Percentiles rank a stretch among this genome's conserved stretches.
phyloP scores from a whole-genome alignment of 2,797 vertebrate genomes.

The Sardinella longiceps region DNA sequence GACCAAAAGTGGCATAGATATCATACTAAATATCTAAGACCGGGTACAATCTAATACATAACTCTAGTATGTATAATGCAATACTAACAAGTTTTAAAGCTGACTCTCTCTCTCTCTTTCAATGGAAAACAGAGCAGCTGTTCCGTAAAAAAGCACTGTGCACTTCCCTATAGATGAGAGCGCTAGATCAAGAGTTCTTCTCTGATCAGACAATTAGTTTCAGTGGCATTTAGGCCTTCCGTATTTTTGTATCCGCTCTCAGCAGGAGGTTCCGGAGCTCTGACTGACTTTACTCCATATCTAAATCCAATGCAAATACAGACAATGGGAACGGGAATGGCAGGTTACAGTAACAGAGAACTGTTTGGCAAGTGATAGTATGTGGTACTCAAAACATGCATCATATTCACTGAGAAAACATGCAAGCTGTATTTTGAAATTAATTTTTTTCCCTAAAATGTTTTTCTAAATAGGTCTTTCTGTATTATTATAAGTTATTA shows the following conservation, averaged over 20 bases:
- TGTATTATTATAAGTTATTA: too few species aligned
- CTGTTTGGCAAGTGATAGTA: background rate
- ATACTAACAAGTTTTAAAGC: background rate
- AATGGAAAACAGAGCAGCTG: background rate
- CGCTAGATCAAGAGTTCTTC: background rate
- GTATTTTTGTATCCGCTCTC: constrained; percentile 5
- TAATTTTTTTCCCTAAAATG: too few species aligned
- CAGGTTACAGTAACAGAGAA: background rate
- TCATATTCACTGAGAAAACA: too few species aligned
- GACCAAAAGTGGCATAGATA: too few species aligned
- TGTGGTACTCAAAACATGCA: too few species aligned
- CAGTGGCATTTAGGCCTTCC: constrained; percentile 7
- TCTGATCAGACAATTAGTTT: background rate
- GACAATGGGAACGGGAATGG: background rate
- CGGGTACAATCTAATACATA: too few species aligned
- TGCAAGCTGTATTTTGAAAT: too few species aligned
- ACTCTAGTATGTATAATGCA: too few species aligned
- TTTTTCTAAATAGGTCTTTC: too few species aligned
- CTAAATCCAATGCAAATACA: constrained; percentile 19
- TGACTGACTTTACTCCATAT: background rate
- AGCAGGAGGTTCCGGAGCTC: background rate
- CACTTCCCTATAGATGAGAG: background rate
- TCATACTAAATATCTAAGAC: too few species aligned
- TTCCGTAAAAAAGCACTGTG: background rate
- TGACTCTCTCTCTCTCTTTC: background rate